Percentiles rank a stretch among this genome's conserved stretches.
phyloP scores from a whole-genome alignment of 2,888 invertebrate genomes.

The Drosophila glabriapex region DNA sequence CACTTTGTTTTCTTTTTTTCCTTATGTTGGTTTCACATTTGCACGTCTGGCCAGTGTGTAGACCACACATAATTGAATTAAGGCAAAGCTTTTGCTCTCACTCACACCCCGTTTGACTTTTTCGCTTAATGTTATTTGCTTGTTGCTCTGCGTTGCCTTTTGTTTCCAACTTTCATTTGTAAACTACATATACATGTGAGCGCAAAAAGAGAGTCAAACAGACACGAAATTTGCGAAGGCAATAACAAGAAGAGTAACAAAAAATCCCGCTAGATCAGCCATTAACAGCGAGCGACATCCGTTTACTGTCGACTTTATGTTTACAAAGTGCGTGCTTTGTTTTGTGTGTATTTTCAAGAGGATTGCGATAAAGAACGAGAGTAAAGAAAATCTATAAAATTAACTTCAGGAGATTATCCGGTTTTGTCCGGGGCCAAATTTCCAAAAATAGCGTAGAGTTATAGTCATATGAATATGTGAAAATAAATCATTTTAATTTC shows the following conservation, averaged over 20 bases:
- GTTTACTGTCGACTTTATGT: slow-evolving; percentile 65
- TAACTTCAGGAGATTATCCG: slow-evolving; percentile 4
- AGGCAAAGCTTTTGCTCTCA: slow-evolving; percentile 46
- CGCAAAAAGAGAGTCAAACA: slow-evolving; percentile 22
- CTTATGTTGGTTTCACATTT: slow-evolving; percentile 27
- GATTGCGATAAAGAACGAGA: slow-evolving; percentile 27
- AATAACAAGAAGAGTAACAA: slow-evolving; percentile 24
- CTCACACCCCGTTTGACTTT: slow-evolving; percentile 26
- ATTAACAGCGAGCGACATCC: slow-evolving; percentile 51
- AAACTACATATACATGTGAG: slow-evolving; percentile 16
- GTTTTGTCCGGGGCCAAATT: not conserved
- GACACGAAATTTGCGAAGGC: slow-evolving; percentile 27
- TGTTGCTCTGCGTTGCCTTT: slow-evolving; percentile 41
- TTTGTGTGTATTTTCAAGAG: slow-evolving; percentile 40
- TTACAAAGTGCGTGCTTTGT: slow-evolving; percentile 72
- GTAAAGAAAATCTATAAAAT: not conserved
- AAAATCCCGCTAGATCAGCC: slow-evolving; percentile 10
- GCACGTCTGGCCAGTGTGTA: slow-evolving; percentile 62
- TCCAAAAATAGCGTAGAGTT: not conserved
- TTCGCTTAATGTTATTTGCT: slow-evolving; percentile 22
- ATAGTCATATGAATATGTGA: not conserved
- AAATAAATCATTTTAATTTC: not conserved
- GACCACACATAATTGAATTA: slow-evolving; percentile 67
- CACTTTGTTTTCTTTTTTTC: slow-evolving; percentile 1
- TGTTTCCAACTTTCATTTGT: slow-evolving; percentile 37